Evolutionary conservation across 1,140 invertebrate species (phyloP).

Genomic region (Colletes latitarsis): DNA sequence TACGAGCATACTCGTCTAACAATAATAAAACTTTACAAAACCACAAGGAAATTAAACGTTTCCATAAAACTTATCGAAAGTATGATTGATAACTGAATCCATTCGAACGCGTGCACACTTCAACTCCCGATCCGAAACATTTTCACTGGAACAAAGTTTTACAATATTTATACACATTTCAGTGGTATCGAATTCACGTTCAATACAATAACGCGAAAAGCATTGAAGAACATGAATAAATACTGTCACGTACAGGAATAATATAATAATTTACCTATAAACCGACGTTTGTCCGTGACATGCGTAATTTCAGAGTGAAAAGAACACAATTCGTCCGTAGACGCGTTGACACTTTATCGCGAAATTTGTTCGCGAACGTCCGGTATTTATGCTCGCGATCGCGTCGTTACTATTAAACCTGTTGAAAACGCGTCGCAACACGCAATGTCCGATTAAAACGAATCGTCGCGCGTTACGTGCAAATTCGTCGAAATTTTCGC

Average conservation of each 20-base stretch:
- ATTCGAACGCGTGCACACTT: no score
- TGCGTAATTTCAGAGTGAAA: constrained; percentile 4
- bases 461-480: not conserved
- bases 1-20: not conserved
- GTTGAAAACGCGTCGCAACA: not conserved
- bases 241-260: not conserved
- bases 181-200: not conserved
- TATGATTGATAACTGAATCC: not conserved
- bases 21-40: not conserved
- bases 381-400: not conserved
- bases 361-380: not conserved
- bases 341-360: not conserved
- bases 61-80: not conserved
- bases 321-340: not conserved
- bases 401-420: not conserved
- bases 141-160: not conserved
- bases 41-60: not conserved
- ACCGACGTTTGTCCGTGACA: not conserved
- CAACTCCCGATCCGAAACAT: not conserved
- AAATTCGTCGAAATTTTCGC: not conserved
- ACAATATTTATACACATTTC: not conserved
- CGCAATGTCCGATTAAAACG: not conserved
- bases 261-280: constrained; percentile 18
- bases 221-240: not conserved
- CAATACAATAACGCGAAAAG: not conserved